Evolutionary conservation across 2,797 vertebrate species (phyloP).

Genomic region (Periophthalmus magnuspinnatus): DNA sequence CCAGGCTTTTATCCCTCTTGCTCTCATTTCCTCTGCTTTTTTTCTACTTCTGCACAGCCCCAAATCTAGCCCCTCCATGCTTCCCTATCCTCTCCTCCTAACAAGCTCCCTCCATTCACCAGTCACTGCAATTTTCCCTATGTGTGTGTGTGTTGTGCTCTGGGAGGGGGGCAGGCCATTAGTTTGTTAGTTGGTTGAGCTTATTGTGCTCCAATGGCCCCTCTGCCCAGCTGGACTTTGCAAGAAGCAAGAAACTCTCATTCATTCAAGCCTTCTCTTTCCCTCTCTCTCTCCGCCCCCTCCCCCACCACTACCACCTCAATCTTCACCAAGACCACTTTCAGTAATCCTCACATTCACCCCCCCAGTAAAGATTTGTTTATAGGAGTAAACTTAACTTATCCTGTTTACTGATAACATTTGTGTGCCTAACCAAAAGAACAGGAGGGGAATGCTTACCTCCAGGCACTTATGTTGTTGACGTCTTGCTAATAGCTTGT

Average conservation of each 20-base stretch:
- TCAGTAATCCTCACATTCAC: slow-evolving; percentile 52
- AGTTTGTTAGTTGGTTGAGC: slow-evolving; percentile 75
- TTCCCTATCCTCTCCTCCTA: slow-evolving; percentile 35
- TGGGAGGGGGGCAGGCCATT: slow-evolving; percentile 56
- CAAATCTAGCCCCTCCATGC: slow-evolving; percentile 36
- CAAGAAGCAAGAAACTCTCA: slow-evolving; percentile 58
- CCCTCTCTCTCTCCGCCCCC: slow-evolving; percentile 8
- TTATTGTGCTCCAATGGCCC: slow-evolving; percentile 68
- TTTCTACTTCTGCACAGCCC: slow-evolving; percentile 38
- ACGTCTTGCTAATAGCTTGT: slow-evolving; percentile 59
- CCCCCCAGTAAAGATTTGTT: slow-evolving; percentile 61
- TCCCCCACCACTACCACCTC: slow-evolving; percentile 16
- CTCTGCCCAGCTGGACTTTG: slow-evolving; percentile 72
- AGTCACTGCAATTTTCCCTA: slow-evolving; percentile 33
- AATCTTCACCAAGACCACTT: slow-evolving; percentile 13
- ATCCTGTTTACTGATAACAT: slow-evolving; percentile 52
- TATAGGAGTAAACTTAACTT: slow-evolving; percentile 59
- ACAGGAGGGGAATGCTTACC: slow-evolving; percentile 39
- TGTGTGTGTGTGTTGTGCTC: slow-evolving; percentile 32
- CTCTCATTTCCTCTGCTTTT: slow-evolving; percentile 30
- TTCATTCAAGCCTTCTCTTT: slow-evolving; percentile 43
- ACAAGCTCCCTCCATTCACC: slow-evolving; percentile 55
- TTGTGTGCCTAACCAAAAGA: slow-evolving; percentile 54
- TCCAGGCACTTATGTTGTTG: slow-evolving; percentile 52
- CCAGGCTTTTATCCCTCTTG: slow-evolving; percentile 19